Percentiles rank a stretch among this genome's conserved stretches.
Conservation (phyloP, 2,113 vertebrate species). For the Galemys pyrenaicus region DNA sequence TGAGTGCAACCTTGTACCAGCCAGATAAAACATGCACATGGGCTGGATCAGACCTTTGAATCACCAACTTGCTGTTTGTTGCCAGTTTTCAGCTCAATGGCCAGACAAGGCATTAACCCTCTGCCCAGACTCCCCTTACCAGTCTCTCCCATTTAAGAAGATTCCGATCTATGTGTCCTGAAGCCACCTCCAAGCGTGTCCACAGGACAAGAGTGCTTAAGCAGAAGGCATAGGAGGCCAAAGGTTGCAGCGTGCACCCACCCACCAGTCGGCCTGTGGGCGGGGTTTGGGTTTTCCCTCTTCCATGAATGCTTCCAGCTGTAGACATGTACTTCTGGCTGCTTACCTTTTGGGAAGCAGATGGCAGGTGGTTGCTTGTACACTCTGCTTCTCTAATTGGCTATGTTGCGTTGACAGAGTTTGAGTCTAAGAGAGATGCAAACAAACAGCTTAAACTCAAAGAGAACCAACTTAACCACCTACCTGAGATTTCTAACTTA, state of each 20-base stretch:
- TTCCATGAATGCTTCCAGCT: constrained; percentile 46
- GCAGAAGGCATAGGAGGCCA: not conserved
- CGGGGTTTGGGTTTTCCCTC: not conserved
- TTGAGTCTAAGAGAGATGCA: constrained; percentile 59
- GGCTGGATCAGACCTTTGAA: not conserved
- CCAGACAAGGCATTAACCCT: not conserved
- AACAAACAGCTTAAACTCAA: constrained; percentile 46
- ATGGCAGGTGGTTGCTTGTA: constrained; percentile 53
- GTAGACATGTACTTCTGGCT: constrained; percentile 9
- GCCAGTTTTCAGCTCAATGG: not conserved
- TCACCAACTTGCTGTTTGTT: not conserved
- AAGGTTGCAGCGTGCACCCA: not conserved
- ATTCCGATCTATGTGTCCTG: not conserved
- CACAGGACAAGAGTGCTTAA: not conserved
- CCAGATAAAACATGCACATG: not conserved
- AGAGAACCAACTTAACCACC: constrained; percentile 10
- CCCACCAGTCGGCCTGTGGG: fast-evolving
- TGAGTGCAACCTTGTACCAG: not conserved
- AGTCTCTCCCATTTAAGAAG: not conserved
- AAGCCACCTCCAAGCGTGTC: not conserved
- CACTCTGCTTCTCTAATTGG: constrained; percentile 57
- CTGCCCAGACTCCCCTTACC: not conserved
- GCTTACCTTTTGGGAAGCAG: constrained; percentile 65
- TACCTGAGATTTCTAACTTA: constrained; percentile 66
- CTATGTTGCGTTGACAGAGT: constrained; percentile 50